These are phyloP conservation scores for Cremastinae sp. DNA, from an alignment of 2,888 invertebrate genomes.

Conservation along the genomic window DNA sequence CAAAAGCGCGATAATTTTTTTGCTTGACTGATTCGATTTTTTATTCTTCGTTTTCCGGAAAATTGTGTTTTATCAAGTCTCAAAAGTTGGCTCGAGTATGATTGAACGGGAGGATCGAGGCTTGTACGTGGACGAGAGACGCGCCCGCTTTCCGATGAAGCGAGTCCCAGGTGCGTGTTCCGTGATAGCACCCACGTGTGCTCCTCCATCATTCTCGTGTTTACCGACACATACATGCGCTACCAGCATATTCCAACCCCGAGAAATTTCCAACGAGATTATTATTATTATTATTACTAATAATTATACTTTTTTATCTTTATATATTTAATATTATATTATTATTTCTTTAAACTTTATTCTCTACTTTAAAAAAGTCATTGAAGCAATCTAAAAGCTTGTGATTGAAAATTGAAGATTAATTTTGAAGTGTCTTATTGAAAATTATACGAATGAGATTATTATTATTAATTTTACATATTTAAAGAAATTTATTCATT, in stretches of 20 bases:
- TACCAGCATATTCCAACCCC: conserved; percentile 2
- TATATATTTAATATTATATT: no score
- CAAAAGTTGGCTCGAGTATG: conserved; percentile 1
- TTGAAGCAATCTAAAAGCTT: no score
- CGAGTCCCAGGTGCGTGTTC: conserved; percentile 25
- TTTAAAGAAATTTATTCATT: no score
- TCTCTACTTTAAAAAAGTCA: no score
- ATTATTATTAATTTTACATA: no score
- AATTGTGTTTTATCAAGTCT: not conserved
- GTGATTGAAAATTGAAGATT: no score
- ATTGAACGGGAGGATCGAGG: conserved; percentile 16
- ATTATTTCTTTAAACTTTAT: no score
- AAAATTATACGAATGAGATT: no score
- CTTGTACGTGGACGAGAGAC: conserved; percentile 25
- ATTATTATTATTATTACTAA: no score
- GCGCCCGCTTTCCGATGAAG: not conserved
- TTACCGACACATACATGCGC: conserved; percentile 11
- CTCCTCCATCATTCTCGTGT: conserved; percentile 39
- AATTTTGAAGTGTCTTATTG: no score
- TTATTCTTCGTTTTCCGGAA: not conserved
- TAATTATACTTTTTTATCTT: no score
- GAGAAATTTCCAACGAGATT: conserved; percentile 38
- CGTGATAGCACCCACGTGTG: conserved; percentile 16
- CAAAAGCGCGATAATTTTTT: not conserved
- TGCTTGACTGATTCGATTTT: not conserved